phyloP scores from a whole-genome alignment of 2,113 vertebrate species.

The Boulengeromyrus knoepffleri region DNA sequence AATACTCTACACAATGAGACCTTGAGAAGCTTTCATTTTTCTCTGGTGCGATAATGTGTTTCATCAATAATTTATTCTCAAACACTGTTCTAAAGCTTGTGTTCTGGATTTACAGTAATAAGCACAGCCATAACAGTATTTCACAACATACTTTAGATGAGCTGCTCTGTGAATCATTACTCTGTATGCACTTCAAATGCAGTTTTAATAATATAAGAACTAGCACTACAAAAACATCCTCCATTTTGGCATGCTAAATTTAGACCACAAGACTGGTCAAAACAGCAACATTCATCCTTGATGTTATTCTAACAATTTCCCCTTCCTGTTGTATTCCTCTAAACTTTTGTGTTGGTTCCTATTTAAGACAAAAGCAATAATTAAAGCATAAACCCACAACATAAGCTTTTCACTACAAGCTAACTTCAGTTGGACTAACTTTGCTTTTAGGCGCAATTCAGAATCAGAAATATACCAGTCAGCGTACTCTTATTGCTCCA shows the following conservation, averaged over 20 bases:
- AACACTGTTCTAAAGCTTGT: constrained; percentile 41
- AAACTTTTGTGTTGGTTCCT: not conserved
- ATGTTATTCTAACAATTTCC: not conserved
- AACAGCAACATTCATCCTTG: not conserved
- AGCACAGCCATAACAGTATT: constrained; percentile 24
- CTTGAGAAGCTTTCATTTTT: constrained; percentile 10
- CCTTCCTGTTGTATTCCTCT: not conserved
- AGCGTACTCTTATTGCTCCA: not conserved
- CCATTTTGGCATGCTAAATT: not conserved
- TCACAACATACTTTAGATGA: constrained; percentile 31
- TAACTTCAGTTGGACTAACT: not conserved
- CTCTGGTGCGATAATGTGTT: constrained; percentile 27
- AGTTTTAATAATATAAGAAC: not conserved
- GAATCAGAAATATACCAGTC: not conserved
- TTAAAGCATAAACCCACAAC: not conserved
- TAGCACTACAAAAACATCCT: not conserved
- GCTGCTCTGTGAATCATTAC: constrained; percentile 35
- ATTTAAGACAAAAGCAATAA: not conserved
- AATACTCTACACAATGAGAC: not conserved
- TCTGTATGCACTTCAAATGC: not conserved
- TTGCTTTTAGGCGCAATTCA: not conserved
- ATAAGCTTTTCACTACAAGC: not conserved
- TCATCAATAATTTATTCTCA: constrained; percentile 48
- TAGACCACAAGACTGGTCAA: not conserved
- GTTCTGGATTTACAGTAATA: constrained; percentile 24